Evolutionary conservation across 2,797 vertebrate genomes (phyloP), one percentile per base, ranked within the genome.

Genomic region (Choloepus didactylus): DNA sequence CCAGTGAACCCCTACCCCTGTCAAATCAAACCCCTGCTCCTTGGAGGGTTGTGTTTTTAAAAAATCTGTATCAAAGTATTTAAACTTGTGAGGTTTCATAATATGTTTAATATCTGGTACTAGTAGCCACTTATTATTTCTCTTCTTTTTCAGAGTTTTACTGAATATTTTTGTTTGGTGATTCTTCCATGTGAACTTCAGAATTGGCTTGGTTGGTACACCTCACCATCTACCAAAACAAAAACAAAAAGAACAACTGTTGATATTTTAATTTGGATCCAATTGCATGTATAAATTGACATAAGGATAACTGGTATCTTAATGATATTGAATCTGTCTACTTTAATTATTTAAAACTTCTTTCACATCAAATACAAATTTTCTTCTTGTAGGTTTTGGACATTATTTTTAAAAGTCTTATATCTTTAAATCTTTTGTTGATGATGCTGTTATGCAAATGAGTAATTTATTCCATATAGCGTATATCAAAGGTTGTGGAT

Each of bases 361-460:
- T 19, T 10, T 62, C 70, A 31, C 62, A 23, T 60, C 41, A 25
- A 67, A 49, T 31, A 35, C 23, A 60, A n/a, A n/a, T 81, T 69
- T 93, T 93, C 75, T 51, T 87, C n/a, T 27, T 15, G 44, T 27
- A 81, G 56, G 7, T 80, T 72, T 87, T 73, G 19, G 41, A 41
- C n/a, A 72, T 38, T 60, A 38, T 59, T 76, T 27, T 31, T 41
- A 80, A 54, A 18, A 54, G 80, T 77, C 54, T 56, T 56, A 7
- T 21, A 18, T 25, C 81, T 72, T 80, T 73, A 25, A 25, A 12
- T 79, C 62, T 87, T 85, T n/a, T 60, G 10, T 38, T 87, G 35
- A 25, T 70, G n/a, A 70, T 62, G 38, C 77, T 86, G 27, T 80
- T 80, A 72, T 80, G 19, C 46, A 93, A 62, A 87, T 87, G n/a